phyloP scores from a whole-genome alignment of 2,888 invertebrate genomes.

The Crematogaster levior region DNA sequence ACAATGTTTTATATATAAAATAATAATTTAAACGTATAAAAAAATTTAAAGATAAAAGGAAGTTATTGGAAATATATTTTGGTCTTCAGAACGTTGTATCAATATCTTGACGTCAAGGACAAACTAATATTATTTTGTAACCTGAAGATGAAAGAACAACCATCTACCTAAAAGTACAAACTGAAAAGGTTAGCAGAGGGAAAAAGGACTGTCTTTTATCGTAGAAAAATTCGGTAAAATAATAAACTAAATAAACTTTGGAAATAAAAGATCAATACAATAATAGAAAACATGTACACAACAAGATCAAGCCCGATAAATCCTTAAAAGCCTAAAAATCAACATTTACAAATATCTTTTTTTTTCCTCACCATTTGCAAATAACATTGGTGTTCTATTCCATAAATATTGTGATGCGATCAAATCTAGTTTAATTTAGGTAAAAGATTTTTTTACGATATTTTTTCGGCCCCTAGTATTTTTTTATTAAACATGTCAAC shows the following conservation, averaged over 20 bases:
- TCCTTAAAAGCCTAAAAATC: not conserved
- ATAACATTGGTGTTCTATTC: constrained; percentile 12
- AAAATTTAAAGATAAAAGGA: not conserved
- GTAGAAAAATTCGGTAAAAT: not conserved
- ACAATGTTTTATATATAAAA: not conserved
- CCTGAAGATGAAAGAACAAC: not conserved
- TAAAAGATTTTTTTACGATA: constrained; percentile 14
- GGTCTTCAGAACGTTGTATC: not conserved
- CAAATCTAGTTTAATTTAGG: constrained; percentile 23
- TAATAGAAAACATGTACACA: not conserved
- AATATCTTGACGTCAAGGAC: constrained; percentile 6
- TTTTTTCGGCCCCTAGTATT: constrained; percentile 11
- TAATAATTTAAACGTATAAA: not conserved
- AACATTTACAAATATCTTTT: not conserved
- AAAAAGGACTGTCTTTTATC: not conserved
- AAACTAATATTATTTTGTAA: constrained; percentile 25
- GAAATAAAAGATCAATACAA: not conserved
- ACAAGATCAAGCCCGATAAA: not conserved
- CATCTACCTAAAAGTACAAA: not conserved
- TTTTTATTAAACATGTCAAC: constrained; percentile 37
- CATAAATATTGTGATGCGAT: constrained; percentile 18
- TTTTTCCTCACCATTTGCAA: constrained; percentile 5
- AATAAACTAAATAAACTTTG: not conserved
- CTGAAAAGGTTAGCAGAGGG: not conserved
- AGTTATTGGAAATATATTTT: constrained; percentile 6